A percentile compares a stretch with the other conserved stretches of the same genome.
These are phyloP conservation scores for Tupaia chinensis DNA, from an alignment of 2,113 vertebrate genomes.

Conservation along the genomic window DNA sequence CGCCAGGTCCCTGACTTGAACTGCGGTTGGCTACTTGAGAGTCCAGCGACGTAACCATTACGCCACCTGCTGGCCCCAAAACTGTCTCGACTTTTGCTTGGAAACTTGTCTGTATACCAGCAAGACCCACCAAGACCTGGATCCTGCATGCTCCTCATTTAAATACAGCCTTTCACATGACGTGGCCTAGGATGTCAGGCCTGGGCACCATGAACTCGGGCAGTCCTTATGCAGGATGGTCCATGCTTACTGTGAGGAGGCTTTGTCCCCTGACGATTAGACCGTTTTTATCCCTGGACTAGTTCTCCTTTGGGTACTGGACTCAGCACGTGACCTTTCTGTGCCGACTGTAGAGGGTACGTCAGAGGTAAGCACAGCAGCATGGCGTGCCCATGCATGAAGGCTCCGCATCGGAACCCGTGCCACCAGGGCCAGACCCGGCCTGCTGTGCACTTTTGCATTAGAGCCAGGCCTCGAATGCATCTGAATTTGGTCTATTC, in stretches of 20 bases:
- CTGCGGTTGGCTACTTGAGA: no score
- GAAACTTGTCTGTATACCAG: background rate
- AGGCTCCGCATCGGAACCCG: fast-evolving
- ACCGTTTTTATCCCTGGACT: no score
- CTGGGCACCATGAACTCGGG: fast-evolving
- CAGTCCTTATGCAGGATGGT: fast-evolving
- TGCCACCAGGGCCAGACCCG: fast-evolving
- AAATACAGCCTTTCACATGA: background rate
- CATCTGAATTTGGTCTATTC: background rate
- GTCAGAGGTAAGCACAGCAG: fast-evolving
- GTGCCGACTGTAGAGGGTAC: fast-evolving
- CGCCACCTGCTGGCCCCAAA: no score
- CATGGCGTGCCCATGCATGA: fast-evolving
- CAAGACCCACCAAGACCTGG: background rate
- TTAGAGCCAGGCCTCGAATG: background rate
- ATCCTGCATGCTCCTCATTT: background rate
- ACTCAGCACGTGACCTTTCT: fast-evolving
- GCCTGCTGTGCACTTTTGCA: background rate
- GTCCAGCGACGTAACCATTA: no score
- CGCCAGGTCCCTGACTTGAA: no score
- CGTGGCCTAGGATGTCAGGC: background rate
- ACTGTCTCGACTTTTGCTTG: background rate
- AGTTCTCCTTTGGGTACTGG: background rate
- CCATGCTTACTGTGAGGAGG: background rate
- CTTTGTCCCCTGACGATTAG: background rate